phyloP scores from a whole-genome alignment of 2,113 vertebrate species.

The Emydocephalus ijimae region DNA sequence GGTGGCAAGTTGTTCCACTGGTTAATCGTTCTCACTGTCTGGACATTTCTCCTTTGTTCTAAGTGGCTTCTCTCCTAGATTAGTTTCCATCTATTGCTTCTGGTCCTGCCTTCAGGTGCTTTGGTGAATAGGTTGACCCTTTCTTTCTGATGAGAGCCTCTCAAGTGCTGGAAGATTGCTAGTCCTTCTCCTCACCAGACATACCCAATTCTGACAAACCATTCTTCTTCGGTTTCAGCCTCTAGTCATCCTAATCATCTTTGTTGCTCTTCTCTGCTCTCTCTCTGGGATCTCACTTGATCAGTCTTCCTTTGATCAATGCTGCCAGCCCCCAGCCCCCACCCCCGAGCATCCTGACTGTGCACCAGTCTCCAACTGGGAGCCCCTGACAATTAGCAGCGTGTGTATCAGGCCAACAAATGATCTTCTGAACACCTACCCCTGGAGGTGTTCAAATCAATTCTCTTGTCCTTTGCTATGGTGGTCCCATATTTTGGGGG shows the following conservation, averaged over 20 bases:
- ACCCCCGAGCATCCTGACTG: background rate
- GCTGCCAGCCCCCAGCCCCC: background rate
- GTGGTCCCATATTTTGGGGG: no score
- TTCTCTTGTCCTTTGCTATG: background rate
- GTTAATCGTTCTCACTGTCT: no score
- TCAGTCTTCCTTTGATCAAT: background rate
- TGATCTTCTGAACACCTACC: background rate
- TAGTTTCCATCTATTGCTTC: no score
- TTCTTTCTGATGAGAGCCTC: background rate
- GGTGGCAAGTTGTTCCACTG: no score
- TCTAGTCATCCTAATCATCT: background rate
- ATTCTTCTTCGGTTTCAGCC: background rate
- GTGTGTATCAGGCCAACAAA: background rate
- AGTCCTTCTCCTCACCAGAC: background rate
- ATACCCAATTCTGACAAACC: background rate
- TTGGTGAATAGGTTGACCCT: no score
- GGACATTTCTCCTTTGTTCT: no score
- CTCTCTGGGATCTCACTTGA: background rate
- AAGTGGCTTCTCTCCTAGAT: no score
- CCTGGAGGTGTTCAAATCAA: background rate
- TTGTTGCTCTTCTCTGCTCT: background rate
- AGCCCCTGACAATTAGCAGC: background rate
- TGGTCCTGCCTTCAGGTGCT: no score
- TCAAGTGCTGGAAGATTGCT: background rate
- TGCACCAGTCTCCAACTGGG: background rate